Percentiles rank a stretch among this genome's conserved stretches.
These are phyloP conservation scores for Drosophila biarmipes DNA, from an alignment of 1,140 invertebrate species.

Conservation along the genomic window DNA sequence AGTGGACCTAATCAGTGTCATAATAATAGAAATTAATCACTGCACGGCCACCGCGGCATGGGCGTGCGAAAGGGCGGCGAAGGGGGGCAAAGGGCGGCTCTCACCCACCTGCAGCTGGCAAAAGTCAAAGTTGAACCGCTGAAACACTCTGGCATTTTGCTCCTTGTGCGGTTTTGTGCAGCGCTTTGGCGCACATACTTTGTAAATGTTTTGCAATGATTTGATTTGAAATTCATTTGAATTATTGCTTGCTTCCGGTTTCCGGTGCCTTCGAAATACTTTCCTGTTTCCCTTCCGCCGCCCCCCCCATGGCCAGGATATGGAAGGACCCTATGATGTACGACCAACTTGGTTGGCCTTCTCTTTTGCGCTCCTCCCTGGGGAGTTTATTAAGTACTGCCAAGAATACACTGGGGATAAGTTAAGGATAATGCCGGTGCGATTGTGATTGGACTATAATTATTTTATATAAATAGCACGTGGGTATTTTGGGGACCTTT, in stretches of 20 bases:
- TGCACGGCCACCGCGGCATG: conserved; percentile 21
- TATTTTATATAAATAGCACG: too few relatives aligned
- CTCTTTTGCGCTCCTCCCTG: conserved; percentile 13
- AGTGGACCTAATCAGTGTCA: conserved; percentile 81
- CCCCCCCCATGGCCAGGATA: conserved; percentile 55
- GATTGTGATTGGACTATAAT: neutral
- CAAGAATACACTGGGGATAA: conserved; percentile 36
- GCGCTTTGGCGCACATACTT: conserved; percentile 79
- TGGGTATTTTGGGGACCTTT: too few relatives aligned
- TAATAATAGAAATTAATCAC: conserved; percentile 83
- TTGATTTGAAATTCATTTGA: conserved; percentile 84
- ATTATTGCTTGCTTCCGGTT: conserved; percentile 84
- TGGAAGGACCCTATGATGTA: conserved; percentile 70
- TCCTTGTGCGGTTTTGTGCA: conserved; percentile 74
- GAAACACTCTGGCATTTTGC: conserved; percentile 15
- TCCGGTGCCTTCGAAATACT: conserved; percentile 82
- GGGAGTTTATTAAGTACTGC: conserved; percentile 79
- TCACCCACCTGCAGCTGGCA: conserved; percentile 53
- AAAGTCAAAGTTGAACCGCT: conserved; percentile 43
- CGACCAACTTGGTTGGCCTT: conserved; percentile 56
- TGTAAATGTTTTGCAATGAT: conserved; percentile 84
- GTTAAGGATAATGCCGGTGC: neutral
- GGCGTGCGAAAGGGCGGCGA: neutral
- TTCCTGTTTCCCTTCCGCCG: conserved; percentile 60
- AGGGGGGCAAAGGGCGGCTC: neutral